Base-by-base conservation (phyloP, 1,140 invertebrate species). In the Hylaeus volcanicus region DNA sequence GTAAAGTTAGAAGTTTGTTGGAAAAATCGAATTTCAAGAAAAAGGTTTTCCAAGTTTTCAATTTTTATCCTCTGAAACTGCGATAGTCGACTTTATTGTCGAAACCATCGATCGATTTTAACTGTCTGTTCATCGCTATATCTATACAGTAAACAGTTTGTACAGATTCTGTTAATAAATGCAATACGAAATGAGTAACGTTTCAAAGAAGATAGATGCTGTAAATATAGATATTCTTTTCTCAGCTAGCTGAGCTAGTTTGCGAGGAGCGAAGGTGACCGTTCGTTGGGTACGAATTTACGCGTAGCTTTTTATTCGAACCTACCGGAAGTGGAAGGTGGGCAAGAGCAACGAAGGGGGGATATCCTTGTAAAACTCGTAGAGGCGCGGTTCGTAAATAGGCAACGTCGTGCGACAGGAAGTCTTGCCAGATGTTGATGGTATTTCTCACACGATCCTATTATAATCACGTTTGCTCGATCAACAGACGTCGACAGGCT, bases 371-470 rank as follows among this genome's bases (percentile, higher is more conserved):
- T 86, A 84, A 82, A 85, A 82, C 83, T 81, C 69, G 58, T 63
- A 61, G 55, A 66, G 56, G 53, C 37, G 60, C 66, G 74, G 60
- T 86, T 86, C 72, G 68, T 86, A 86, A 86, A 86, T 86, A 86
- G 84, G 45, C 70, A 68, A 41, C 68, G 60, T 72, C 51, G 72
- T 56, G 73, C 9, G 84, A 60, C 80, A 81, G 79, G 78, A 87
- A 87, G 74, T 86, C 82, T 87, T 64, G 75, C 82, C 85, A 84
- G 82, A 79, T 84, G 85, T 53, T 70, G 74, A 55, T 66, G 51
- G 75, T 55, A 71, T 64, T 60, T 85, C 76, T 81, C 61, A 73
- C 48, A 75, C 73, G 73, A 78, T 75, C 39, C 63, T 75, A 79
- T 88, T 81, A 79, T 86, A 80, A 74, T 76, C 80, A n/a, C 75